These are phyloP conservation scores for Orcinus orca DNA, from an alignment of 2,113 vertebrate genomes.

Conservation along the genomic window DNA sequence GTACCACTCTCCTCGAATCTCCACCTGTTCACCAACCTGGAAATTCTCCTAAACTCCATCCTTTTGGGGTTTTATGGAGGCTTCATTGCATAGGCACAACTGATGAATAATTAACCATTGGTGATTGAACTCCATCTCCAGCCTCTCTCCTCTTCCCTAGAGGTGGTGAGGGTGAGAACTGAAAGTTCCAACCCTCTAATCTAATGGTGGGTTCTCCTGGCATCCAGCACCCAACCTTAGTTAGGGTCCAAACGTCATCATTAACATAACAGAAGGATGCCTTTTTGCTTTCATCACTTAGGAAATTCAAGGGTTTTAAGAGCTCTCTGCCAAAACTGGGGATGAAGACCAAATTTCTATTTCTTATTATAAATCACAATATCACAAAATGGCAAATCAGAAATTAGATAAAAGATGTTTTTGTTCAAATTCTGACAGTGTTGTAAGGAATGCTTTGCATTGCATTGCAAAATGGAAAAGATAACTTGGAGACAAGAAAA, in stretches of 20 bases:
- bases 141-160: not conserved
- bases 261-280: not conserved
- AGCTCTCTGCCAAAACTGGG: not conserved
- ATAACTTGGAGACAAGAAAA: conserved; percentile 33
- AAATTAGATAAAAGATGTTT: not conserved
- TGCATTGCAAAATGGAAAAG: not conserved
- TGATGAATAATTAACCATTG: not conserved
- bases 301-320: not conserved
- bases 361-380: not conserved
- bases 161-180: not conserved
- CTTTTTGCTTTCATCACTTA: not conserved
- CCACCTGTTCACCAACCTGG: not conserved
- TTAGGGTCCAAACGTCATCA: not conserved
- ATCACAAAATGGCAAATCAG: not conserved
- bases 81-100: not conserved
- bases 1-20: not conserved
- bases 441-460: not conserved
- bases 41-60: not conserved
- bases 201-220: not conserved
- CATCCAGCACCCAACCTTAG: not conserved
- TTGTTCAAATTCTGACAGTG: not conserved
- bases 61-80: not conserved
- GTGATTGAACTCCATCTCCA: not conserved
- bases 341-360: not conserved
- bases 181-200: not conserved